Percentiles rank a stretch among this genome's conserved stretches.
Conservation (phyloP, 1,140 invertebrate species). For the Andricus grossulariae region DNA sequence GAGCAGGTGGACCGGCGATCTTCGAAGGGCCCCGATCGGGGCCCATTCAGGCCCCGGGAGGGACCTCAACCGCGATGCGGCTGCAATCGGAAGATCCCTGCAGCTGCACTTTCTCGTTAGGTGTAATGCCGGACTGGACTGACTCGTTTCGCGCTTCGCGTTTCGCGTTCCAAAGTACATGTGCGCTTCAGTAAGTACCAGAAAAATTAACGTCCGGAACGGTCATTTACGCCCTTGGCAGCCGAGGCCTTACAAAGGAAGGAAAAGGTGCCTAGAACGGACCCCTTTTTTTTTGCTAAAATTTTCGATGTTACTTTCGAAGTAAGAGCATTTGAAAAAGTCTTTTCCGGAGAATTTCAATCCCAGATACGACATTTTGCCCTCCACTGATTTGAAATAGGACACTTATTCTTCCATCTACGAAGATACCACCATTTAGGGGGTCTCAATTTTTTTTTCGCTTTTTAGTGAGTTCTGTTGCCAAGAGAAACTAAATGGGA, state of each 20-base stretch:
- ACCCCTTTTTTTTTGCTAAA: no score
- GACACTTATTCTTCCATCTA: no score
- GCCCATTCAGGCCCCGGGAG: constrained; percentile 52
- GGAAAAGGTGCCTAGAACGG: no score
- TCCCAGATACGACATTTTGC: no score
- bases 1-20: constrained; percentile 69
- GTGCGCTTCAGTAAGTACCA: constrained; percentile 31
- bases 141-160: constrained; percentile 32
- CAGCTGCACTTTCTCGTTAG: constrained; percentile 65
- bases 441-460: no score
- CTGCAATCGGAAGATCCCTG: constrained; percentile 61
- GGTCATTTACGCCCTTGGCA: not conserved
- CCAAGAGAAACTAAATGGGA: no score
- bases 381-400: no score
- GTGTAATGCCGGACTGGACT: not conserved
- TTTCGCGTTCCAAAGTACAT: constrained; percentile 49
- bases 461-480: no score
- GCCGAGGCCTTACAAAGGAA: not conserved
- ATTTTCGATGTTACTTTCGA: no score
- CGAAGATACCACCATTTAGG: no score
- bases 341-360: no score
- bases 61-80: constrained; percentile 46
- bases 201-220: constrained; percentile 24
- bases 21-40: constrained; percentile 47
- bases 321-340: no score